A percentile compares a stretch with the other conserved stretches of the same genome.
phyloP scores from a whole-genome alignment of 2,888 invertebrate species.

The Drosophila gaucha region DNA sequence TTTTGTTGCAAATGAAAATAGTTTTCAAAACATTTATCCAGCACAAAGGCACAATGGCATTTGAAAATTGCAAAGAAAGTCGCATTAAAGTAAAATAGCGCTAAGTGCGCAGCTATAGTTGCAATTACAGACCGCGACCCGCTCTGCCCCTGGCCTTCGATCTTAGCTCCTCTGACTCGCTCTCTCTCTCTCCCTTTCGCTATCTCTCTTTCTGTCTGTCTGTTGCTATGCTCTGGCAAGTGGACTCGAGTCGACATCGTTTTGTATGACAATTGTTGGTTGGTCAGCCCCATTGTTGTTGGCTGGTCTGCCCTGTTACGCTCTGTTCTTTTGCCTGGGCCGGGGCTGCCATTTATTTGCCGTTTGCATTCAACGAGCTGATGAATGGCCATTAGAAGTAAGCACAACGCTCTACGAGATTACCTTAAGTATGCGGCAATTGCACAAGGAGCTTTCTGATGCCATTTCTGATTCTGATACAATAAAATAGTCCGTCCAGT shows the following conservation, averaged over 20 bases:
- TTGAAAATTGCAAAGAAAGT: slow-evolving; percentile 51
- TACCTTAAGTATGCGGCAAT: slow-evolving; percentile 79
- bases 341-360: slow-evolving; percentile 69
- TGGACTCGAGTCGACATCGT: slow-evolving; percentile 49
- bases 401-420: slow-evolving; percentile 71
- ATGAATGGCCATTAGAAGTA: slow-evolving; percentile 79
- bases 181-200: neutral
- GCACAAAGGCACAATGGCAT: slow-evolving; percentile 66
- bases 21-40: slow-evolving; percentile 66
- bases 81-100: slow-evolving; percentile 73
- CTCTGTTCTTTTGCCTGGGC: slow-evolving; percentile 17
- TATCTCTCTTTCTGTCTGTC: neutral
- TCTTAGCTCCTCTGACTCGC: neutral
- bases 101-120: slow-evolving; percentile 69
- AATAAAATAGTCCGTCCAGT: slow-evolving; percentile 55
- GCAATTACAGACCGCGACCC: slow-evolving; percentile 61
- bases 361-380: slow-evolving; percentile 78
- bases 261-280: slow-evolving; percentile 74
- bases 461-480: slow-evolving; percentile 54
- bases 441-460: slow-evolving; percentile 73
- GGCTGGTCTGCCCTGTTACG: slow-evolving; percentile 10
- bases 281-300: slow-evolving; percentile 65
- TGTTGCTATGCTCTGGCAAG: slow-evolving; percentile 14
- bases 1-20: slow-evolving; percentile 64
- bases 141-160: slow-evolving; percentile 7